Evolutionary conservation across 2,888 invertebrate species (phyloP), one percentile per base, ranked within the genome.

Genomic region (Microctonus aethiopoides): DNA sequence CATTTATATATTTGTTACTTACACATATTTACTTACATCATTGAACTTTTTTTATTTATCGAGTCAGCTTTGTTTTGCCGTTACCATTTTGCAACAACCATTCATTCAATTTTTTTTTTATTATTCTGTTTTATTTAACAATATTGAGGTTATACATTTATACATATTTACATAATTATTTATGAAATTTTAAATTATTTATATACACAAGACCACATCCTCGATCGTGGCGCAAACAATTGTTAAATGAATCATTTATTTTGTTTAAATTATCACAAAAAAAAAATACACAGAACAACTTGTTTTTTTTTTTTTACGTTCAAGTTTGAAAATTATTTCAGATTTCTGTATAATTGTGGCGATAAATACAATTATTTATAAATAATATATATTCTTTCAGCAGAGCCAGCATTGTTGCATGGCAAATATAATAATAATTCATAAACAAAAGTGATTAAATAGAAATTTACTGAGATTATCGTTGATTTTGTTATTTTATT

Each of bases 11-110:
- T 7, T 54, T 61, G 80, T 79, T 81, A 81, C 80, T 83, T 81
- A 82, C 83, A 78, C 80, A 79, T 79, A 79, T 77, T 81, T 81
- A 80, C 80, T 81, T 83, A 84, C 74, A 74, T 81, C 77, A 79
- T 80, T 80, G n/a, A 77, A 81, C 79, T 79, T 76, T 77, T 77
- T 80, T 56, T 34, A 32, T 64, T 51, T 51, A 1, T 52, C 51
- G 46, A 16, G 32, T n/a, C 26, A 29, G 29, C 26, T 41, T 62
- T 52, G 16, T 46, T 46, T 46, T 16, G 46, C 46, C 46, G 46
- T 46, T 46, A 46, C 46, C 46, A 46, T 46, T 46, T 46, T 46
- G 46, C 46, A 46, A 16, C 46, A 7, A 16, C 46, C 46, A 46
- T 20, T 20, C 46, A 46, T 46, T 46, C 29, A 7, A 6, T 16